phyloP scores from a whole-genome alignment of 2,797 vertebrate genomes.

The Protosalanx chinensis region DNA sequence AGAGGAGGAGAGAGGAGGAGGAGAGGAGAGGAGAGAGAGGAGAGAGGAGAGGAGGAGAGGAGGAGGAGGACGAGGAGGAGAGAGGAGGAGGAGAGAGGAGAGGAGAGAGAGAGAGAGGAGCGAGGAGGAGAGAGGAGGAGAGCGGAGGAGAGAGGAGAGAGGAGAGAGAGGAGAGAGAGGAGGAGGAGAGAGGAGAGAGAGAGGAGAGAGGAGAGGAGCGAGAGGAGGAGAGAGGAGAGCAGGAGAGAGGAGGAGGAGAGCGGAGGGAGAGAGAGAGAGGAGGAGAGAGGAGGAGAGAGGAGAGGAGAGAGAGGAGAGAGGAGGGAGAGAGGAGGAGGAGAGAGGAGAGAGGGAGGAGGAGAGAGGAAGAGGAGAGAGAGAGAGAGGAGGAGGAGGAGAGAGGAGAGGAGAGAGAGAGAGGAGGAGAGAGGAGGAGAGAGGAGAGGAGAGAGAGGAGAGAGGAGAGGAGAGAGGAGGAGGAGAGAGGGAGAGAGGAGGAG shows the following conservation, averaged over 20 bases:
- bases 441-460: too few relatives aligned
- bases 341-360: background rate
- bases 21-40: conserved; percentile 3
- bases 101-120: background rate
- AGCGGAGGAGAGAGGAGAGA: background rate
- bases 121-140: background rate
- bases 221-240: background rate
- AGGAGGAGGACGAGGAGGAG: too few relatives aligned
- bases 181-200: too few relatives aligned
- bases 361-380: background rate
- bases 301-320: conserved; percentile 8
- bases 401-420: background rate
- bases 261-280: background rate
- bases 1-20: background rate
- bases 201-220: background rate
- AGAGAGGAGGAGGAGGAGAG: background rate
- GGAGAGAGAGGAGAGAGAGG: background rate
- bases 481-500: too few relatives aligned
- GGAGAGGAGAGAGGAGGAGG: too few relatives aligned
- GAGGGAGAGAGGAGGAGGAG: background rate
- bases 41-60: background rate
- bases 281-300: background rate
- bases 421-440: background rate
- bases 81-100: background rate
- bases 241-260: background rate